Conservation (phyloP, 2,113 vertebrate genomes). For the Microtus pennsylvanicus region DNA sequence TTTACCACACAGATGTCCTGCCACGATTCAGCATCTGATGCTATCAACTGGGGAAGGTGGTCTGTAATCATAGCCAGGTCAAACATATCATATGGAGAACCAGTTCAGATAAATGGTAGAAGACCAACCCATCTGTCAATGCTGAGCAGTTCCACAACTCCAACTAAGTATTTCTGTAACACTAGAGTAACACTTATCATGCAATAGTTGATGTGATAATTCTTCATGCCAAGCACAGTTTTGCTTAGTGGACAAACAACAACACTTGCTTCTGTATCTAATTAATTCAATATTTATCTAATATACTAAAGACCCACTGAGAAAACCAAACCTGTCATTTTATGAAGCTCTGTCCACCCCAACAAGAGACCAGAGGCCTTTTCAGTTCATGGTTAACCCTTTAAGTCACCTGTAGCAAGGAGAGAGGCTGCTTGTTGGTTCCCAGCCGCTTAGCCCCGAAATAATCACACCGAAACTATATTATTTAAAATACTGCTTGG, state of each 20-base stretch:
- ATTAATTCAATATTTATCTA: slow-evolving; percentile 50
- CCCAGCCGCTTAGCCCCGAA: too few relatives aligned
- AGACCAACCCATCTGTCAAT: neutral
- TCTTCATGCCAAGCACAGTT: neutral
- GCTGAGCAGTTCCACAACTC: neutral
- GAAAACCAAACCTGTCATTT: slow-evolving; percentile 34
- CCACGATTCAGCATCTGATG: too few relatives aligned
- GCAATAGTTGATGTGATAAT: neutral
- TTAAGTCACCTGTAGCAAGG: neutral
- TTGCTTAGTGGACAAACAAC: neutral
- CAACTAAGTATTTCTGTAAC: neutral
- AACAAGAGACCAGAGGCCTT: slow-evolving; percentile 7
- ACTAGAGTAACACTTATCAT: neutral
- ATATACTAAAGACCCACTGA: neutral
- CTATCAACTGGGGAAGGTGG: neutral
- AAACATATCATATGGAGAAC: neutral
- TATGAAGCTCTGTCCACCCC: neutral
- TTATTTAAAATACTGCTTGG: too few relatives aligned
- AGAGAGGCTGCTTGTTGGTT: too few relatives aligned
- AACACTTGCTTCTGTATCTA: slow-evolving; percentile 29
- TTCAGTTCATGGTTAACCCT: neutral
- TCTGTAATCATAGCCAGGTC: neutral
- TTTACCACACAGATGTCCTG: neutral
- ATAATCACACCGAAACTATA: too few relatives aligned
- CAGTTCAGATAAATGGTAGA: neutral